A percentile compares a stretch with the other conserved stretches of the same genome.
Conservation (phyloP, 2,888 invertebrate species). For the Cloeon dipterum region DNA sequence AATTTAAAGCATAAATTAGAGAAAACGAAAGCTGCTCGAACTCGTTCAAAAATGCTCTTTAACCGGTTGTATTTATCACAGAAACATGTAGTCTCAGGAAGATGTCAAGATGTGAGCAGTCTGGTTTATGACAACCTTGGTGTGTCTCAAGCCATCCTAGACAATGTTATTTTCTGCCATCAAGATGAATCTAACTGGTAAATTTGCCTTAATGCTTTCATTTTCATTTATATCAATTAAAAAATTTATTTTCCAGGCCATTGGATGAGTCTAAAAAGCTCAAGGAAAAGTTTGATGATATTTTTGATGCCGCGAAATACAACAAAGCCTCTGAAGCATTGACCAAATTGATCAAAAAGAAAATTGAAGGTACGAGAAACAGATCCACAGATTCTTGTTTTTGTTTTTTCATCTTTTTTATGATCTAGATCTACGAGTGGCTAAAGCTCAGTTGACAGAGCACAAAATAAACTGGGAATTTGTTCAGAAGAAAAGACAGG, state of each 20-base stretch:
- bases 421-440: constrained; percentile 9
- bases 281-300: constrained; percentile 91
- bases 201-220: constrained; percentile 4
- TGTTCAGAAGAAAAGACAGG: constrained; percentile 32
- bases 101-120: not conserved
- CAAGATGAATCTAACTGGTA: constrained; percentile 91
- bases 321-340: constrained; percentile 68
- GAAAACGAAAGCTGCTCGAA: constrained; percentile 6
- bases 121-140: constrained; percentile 30
- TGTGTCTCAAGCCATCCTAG: constrained; percentile 83
- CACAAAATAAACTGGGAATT: constrained; percentile 29
- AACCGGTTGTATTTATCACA: constrained; percentile 3
- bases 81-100: not conserved
- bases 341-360: constrained; percentile 38
- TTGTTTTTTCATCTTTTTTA: not conserved
- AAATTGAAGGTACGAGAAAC: constrained; percentile 8
- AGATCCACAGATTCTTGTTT: not conserved
- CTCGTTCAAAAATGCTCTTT: not conserved
- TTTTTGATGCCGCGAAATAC: constrained; percentile 86
- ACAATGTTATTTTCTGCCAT: constrained; percentile 95
- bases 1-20: constrained; percentile 5
- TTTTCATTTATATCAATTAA: too few relatives aligned
- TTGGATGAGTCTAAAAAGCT: constrained; percentile 79
- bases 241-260: constrained; percentile 43
- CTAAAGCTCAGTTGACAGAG: constrained; percentile 14